These are phyloP conservation scores for Odocoileus hemionus DNA, from an alignment of 2,113 vertebrate genomes.

Conservation along the genomic window DNA sequence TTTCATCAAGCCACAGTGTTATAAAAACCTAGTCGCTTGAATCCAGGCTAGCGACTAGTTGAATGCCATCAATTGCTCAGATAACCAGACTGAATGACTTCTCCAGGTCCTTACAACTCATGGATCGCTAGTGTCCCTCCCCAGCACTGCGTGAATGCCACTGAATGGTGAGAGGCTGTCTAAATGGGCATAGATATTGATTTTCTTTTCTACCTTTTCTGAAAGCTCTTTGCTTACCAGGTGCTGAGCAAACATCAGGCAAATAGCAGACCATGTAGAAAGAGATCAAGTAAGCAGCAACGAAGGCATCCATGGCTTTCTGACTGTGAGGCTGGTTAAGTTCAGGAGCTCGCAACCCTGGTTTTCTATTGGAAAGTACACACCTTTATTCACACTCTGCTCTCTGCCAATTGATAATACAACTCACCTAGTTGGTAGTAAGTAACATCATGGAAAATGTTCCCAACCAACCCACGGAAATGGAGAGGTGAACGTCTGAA, in stretches of 20 bases:
- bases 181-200: constrained; percentile 84
- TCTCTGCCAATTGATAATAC: not conserved
- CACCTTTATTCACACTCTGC: constrained; percentile 37
- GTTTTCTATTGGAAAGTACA: constrained; percentile 28
- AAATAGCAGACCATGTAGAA: constrained; percentile 67
- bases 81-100: constrained; percentile 64
- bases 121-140: constrained; percentile 75
- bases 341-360: not conserved
- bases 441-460: constrained; percentile 10
- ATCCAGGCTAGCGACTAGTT: constrained; percentile 67
- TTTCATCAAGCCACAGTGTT: constrained; percentile 26
- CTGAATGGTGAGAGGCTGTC: constrained; percentile 75
- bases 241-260: constrained; percentile 71
- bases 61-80: constrained; percentile 70
- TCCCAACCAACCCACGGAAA: not conserved
- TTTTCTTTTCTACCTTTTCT: constrained; percentile 73
- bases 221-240: constrained; percentile 79
- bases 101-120: constrained; percentile 68
- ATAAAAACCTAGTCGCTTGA: constrained; percentile 69
- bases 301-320: not conserved
- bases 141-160: constrained; percentile 71
- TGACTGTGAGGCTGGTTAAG: constrained; percentile 46
- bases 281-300: constrained; percentile 50
- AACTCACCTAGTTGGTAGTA: not conserved
- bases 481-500: not conserved